phyloP scores from a whole-genome alignment of 2,888 invertebrate species.

The Herminia tarsipennalis region DNA sequence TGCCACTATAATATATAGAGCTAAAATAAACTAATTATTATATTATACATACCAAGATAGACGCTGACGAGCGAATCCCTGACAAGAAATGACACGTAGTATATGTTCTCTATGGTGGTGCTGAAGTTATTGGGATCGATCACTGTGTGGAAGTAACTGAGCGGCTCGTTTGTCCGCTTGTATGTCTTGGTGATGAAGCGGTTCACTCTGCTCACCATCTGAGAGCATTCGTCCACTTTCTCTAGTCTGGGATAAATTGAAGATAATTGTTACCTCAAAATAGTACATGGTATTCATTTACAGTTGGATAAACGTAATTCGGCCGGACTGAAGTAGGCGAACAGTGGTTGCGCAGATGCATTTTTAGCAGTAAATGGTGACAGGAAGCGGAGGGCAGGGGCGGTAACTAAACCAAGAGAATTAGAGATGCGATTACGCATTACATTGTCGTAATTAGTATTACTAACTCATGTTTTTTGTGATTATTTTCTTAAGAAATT shows the following conservation, averaged over 20 bases:
- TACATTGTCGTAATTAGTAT: too few relatives aligned
- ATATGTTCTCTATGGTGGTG: constrained; percentile 87
- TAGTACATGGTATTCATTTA: too few relatives aligned
- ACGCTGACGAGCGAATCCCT: constrained; percentile 83
- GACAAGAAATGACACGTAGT: constrained; percentile 87
- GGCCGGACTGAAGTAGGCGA: too few relatives aligned
- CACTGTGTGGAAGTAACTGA: constrained; percentile 86
- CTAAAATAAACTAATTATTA: too few relatives aligned
- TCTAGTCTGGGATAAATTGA: constrained; percentile 57
- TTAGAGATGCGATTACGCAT: too few relatives aligned
- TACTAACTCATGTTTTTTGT: too few relatives aligned
- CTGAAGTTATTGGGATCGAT: constrained; percentile 86
- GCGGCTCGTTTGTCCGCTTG: constrained; percentile 65
- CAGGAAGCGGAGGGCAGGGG: too few relatives aligned
- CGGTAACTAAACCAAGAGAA: too few relatives aligned
- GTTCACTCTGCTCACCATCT: constrained; percentile 82
- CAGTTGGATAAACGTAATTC: too few relatives aligned
- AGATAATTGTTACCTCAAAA: neutral
- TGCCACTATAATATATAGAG: neutral
- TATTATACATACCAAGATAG: constrained; percentile 65
- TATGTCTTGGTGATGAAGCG: constrained; percentile 74
- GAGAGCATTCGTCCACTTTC: constrained; percentile 83
- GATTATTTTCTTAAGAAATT: too few relatives aligned
- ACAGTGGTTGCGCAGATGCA: too few relatives aligned
- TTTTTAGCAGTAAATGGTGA: too few relatives aligned